Evolutionary conservation across 2,113 vertebrate species (phyloP).

Genomic region (Excalfactoria chinensis): DNA sequence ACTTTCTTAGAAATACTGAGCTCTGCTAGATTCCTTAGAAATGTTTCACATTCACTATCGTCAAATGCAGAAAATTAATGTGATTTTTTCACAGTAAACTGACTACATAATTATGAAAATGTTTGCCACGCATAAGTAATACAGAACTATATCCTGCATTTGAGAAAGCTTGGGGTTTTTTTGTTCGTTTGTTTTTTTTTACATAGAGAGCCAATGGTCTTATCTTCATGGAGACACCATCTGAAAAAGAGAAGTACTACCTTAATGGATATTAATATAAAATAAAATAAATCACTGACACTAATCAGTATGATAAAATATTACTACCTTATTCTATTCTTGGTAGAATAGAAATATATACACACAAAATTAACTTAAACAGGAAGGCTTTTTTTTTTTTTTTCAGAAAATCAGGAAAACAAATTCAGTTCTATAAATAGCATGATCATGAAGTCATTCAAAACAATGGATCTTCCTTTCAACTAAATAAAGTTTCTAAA

Average conservation of each 20-base stretch:
- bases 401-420: conserved; percentile 80
- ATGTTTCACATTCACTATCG: neutral
- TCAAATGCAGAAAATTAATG: conserved; percentile 12
- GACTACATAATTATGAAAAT: neutral
- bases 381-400: conserved; percentile 83
- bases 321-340: conserved; percentile 68
- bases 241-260: conserved; percentile 40
- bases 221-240: conserved; percentile 42
- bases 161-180: neutral
- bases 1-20: neutral
- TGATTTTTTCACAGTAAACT: neutral
- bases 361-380: conserved; percentile 78
- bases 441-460: conserved; percentile 48
- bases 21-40: neutral
- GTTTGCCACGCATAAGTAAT: neutral
- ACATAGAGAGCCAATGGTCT: neutral
- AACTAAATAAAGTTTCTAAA: conserved; percentile 37
- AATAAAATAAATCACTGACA: conserved; percentile 22
- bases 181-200: neutral
- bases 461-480: conserved; percentile 78
- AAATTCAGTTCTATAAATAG: conserved; percentile 78
- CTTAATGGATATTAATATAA: conserved; percentile 56
- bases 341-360: conserved; percentile 47
- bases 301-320: conserved; percentile 74
- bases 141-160: neutral